Percentiles rank a stretch among this genome's conserved stretches.
Evolutionary conservation across 1,140 invertebrate genomes (phyloP).

Genomic region (Lanistes nyassanus): DNA sequence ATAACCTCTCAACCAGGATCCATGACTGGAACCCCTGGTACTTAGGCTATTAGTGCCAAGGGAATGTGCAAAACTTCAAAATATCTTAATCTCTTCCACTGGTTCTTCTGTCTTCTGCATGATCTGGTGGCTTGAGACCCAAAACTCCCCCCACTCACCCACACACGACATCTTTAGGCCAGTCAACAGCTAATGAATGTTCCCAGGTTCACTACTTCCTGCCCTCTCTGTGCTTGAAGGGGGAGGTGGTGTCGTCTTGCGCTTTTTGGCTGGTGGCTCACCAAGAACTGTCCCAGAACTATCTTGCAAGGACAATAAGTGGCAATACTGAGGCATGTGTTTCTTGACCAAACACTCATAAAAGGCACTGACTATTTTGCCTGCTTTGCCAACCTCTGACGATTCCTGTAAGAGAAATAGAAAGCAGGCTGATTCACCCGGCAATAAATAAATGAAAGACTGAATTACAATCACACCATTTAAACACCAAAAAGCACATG

Average conservation of each 20-base stretch:
- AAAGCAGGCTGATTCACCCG: neutral
- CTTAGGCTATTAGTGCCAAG: no score
- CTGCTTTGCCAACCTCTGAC: slow-evolving; percentile 84
- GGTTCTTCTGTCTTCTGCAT: no score
- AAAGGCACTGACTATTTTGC: slow-evolving; percentile 85
- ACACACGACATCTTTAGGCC: no score
- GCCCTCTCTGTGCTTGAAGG: neutral
- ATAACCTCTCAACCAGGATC: no score
- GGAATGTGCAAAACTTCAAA: no score
- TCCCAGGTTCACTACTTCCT: neutral
- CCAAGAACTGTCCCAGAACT: neutral
- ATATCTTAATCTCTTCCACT: no score
- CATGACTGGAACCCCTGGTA: no score
- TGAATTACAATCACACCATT: neutral
- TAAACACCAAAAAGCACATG: neutral
- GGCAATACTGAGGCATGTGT: slow-evolving; percentile 79
- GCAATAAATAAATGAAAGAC: neutral
- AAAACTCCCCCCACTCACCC: no score
- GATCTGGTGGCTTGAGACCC: no score
- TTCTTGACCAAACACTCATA: slow-evolving; percentile 85
- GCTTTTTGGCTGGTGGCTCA: neutral
- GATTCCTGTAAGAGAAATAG: slow-evolving; percentile 73
- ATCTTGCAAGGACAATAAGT: slow-evolving; percentile 14
- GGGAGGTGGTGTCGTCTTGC: slow-evolving; percentile 18
- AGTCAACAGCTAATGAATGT: no score